Base-by-base conservation (phyloP, 2,888 invertebrate species). In the Halictus quadricinctus region DNA sequence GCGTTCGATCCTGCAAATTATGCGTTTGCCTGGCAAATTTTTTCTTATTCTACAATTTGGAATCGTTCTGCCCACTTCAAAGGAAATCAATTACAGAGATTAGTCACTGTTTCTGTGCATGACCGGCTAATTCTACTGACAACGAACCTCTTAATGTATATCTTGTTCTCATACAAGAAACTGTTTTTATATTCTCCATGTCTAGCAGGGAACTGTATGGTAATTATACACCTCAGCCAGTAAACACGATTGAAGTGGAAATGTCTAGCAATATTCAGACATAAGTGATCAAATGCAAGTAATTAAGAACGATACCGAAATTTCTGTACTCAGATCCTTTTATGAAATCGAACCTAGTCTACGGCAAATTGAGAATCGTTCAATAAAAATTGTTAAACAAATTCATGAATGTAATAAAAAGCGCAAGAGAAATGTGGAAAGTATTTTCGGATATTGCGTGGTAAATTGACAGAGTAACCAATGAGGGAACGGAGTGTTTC, bases 401-500 rank as follows among this genome's bases (percentile, higher is more conserved):
- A 29, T 36, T 29, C 29, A 18, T 21, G 18, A 66, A 18, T 36
- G 8, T 21, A 15, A 60, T 6, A 10, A 29, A 2, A 29, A 36
- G 21, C 21, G 18, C 5, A 5, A 50, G 29, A 0, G 64, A 64
- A 64, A 15, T 15, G 7, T 29, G 64, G 7, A 18, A 58, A 58
- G 2, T 18, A 21, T 36, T 66, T 36, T 15, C 18, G 36, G 13
- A 29, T 21, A 64, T 82, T 29, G 18, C 21, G 21, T 43, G 36
- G 18, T 36, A 29, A 74, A 74, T 64, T 69, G 72, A 64, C 21
- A 25, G 25, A 78, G 64, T 18, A 36, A 75, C 70, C 21, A 43
- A 36, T 4, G 64, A 72, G 83, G 46, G 72, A 79, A 84, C 83
- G 64, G 54, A 13, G 21, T 50, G 76, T 60, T 76, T 73, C 70